phyloP scores from a whole-genome alignment of 2,113 vertebrate species.

The Etheostoma cragini region DNA sequence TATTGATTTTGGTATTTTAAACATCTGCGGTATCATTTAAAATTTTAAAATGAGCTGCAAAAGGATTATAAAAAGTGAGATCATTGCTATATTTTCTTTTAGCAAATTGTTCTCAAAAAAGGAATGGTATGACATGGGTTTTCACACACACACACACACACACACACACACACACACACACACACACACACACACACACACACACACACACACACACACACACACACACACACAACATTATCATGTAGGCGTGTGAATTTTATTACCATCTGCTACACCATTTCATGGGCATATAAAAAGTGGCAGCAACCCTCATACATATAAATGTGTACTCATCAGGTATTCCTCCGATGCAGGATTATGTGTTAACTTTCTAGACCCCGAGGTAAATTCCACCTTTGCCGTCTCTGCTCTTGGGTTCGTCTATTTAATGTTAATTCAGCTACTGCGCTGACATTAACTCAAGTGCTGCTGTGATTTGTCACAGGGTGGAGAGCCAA shows the following conservation, averaged over 20 bases:
- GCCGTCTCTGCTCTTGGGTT: constrained; percentile 43
- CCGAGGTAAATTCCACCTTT: constrained; percentile 67
- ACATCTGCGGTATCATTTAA: neutral
- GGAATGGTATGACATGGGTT: neutral
- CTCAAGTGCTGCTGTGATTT: constrained; percentile 60
- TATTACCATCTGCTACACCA: constrained; percentile 77
- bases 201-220: constrained; percentile 1
- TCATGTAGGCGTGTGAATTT: constrained; percentile 66
- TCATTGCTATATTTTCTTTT: constrained; percentile 2
- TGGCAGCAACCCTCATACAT: constrained; percentile 70
- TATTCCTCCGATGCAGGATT: constrained; percentile 71
- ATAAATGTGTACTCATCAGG: constrained; percentile 78
- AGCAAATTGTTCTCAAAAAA: neutral
- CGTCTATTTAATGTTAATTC: constrained; percentile 64
- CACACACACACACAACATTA: constrained; percentile 32
- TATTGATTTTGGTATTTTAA: constrained; percentile 17
- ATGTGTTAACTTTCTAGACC: constrained; percentile 68
- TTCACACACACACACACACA: constrained; percentile 16
- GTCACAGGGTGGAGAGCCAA: constrained; percentile 58
- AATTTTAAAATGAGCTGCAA: constrained; percentile 25
- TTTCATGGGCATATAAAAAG: constrained; percentile 74
- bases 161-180: too few species aligned
- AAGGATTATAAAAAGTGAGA: neutral
- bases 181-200: too few species aligned
- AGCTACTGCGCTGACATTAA: constrained; percentile 60